Base-by-base conservation (phyloP, 2,113 vertebrate genomes). In the Calidris pugnax region DNA sequence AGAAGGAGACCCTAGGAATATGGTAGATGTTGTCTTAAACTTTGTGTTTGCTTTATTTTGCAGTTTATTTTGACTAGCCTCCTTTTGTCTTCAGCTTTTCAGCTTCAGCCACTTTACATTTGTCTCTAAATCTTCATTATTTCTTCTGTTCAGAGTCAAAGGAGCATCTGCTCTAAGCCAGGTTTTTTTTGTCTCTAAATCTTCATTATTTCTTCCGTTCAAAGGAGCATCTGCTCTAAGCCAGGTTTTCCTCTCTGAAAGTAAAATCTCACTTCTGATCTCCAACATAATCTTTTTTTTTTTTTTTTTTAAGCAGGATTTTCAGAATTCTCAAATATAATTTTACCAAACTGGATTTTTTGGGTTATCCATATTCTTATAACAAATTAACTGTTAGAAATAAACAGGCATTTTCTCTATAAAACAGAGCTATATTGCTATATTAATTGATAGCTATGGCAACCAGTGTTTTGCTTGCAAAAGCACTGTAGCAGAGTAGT, bases 1-100 rank as follows among this genome's bases (percentile, higher is more conserved):
- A 43, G 68, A 69, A 74, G 26, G 8, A 68, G 7, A n/a, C 77
- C 11, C 17, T 53, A 50, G 47, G 6, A 80, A 37, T 66, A 53
- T 20, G 7, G 16, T 53, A 8, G 11, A 39, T 0, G 0, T 64
- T 87, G 5, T 14, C 35, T 72, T 80, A 56, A 63, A 32, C n/a
- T 77, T 50, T 68, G 15, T 28, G 11, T 56, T 10, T 48, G 10
- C 23, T 59, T 7, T 75, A 7, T 9, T 85, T 53, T 68, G 22
- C 2, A 35, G 5, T 48, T 73, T 56, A 16, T 22, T 75, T 80
- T 76, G 33, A 73, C 23, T 6, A 16, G 8, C 7, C 6, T 39
- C 21, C 8, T 80, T 79, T 51, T 66, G 13, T 56, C 51, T 66
- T 80, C 45, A 66, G 12, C 32, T 80, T 87, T 76, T 75, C 55